These are phyloP conservation scores for Helostoma temminkii DNA, from an alignment of 2,797 vertebrate species.

Conservation along the genomic window DNA sequence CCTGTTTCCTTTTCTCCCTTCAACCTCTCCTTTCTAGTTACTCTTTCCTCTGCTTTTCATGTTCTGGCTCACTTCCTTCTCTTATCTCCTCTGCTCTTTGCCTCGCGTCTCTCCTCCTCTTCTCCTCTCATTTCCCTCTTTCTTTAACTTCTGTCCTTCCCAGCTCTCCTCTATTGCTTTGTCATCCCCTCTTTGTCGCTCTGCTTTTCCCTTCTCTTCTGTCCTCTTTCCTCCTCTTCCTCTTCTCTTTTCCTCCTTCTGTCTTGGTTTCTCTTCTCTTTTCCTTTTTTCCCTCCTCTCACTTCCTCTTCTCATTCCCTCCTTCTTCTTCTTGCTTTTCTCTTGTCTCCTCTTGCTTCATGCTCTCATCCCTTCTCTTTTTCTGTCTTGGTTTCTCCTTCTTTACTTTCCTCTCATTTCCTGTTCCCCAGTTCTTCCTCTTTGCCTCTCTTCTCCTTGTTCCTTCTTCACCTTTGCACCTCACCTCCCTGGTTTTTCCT, in stretches of 20 bases:
- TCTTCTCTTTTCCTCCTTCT: background rate
- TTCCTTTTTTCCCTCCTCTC: background rate
- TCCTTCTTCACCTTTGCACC: background rate
- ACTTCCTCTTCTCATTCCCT: too few relatives aligned
- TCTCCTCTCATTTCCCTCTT: background rate
- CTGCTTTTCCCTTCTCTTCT: too few relatives aligned
- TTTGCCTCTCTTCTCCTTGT: background rate
- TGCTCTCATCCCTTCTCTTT: too few relatives aligned
- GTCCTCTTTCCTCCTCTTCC: background rate
- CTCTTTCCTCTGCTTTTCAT: too few relatives aligned
- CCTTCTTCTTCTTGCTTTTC: background rate
- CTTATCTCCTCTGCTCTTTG: background rate
- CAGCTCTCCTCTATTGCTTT: too few relatives aligned
- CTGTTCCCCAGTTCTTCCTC: background rate
- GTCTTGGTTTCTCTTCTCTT: too few relatives aligned
- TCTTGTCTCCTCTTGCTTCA: too few relatives aligned
- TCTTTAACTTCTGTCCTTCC: background rate
- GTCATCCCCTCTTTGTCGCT: background rate
- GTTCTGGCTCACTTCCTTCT: too few relatives aligned
- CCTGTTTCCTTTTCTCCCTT: fast-evolving
- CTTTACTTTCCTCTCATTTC: background rate
- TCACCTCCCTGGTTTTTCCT: background rate
- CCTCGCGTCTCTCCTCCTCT: background rate
- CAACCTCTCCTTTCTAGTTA: too few relatives aligned
- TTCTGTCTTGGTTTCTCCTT: background rate